Base-by-base conservation (phyloP, 1,140 invertebrate genomes). In the Heliothis virescens region DNA sequence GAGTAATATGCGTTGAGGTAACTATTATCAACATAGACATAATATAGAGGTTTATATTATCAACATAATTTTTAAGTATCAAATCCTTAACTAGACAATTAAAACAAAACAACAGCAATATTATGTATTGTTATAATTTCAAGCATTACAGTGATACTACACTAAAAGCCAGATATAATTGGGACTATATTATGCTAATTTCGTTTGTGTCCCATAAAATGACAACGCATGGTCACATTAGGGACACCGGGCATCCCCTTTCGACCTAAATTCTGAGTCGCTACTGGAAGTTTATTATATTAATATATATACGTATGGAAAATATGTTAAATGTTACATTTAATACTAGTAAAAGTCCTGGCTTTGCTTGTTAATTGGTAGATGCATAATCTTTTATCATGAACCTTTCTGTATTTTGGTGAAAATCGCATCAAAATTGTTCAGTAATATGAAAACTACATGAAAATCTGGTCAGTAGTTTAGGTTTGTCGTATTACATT, bases 161-260 rank as follows among this genome's bases (percentile, higher is more conserved):
- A 62, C 21, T 34, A 21, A 9, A n/a, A 15, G 21, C 26, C 18
- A 11, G 12, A 62, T 7, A 62, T 11, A 29, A 29, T 13, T 26
- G 26, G 15, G 21, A 3, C 26, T 29, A 41, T 34, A 63, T 29
- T 7, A 7, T 63, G 15, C 16, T 41, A 11, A 63, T 63, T 63
- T 63, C 60, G 15, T n/a, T 13, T 15, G 59, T 26, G 29, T 63
- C n/a, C 29, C 41, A 9, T 10, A 5, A 41, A 41, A 63, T 63
- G 2, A 9, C 29, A 63, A 41, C 60, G 60, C 41, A n/a, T 63
- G 34, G 60, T 63, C 60, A 41, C n/a, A 63, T 41, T 16, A n/a
- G 34, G 11, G 29, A n/a, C 15, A 57, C 55, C 16, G 60, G 60
- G n/a, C 26, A 26, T 60, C 21, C 4, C 29, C 12, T 63, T 63